Conservation (phyloP, 30 jellyfish, hydroid and myxozoan species). For the Aurelia sp. region DNA sequence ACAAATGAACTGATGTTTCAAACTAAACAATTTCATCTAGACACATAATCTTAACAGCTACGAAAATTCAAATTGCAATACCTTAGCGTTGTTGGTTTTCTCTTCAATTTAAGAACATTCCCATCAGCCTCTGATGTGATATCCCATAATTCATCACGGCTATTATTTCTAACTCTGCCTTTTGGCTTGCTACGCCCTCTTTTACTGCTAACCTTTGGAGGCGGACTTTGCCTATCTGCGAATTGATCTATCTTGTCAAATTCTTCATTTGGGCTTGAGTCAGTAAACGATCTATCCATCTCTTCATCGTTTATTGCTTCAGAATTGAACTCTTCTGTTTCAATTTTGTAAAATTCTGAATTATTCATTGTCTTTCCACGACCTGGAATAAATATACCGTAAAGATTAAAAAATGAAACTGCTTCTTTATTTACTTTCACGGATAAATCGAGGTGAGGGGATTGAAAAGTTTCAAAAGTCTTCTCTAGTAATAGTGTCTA, state of each 20-base stretch:
- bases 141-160: constrained; percentile 51
- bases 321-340: background rate
- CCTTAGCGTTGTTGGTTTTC: constrained; percentile 39
- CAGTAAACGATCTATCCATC: background rate
- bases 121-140: constrained; percentile 38
- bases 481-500: too few species aligned
- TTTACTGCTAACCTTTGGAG: background rate
- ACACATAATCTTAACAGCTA: background rate
- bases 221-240: background rate
- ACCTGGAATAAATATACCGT: background rate
- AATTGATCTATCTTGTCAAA: background rate
- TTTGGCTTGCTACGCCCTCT: constrained; percentile 30
- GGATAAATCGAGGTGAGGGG: too few species aligned
- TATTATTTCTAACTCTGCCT: constrained; percentile 5
- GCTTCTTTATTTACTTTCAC: too few species aligned
- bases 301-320: background rate
- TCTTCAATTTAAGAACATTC: constrained; percentile 17
- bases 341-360: background rate
- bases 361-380: background rate
- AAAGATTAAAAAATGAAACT: too few species aligned
- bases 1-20: too few species aligned
- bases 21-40: background rate
- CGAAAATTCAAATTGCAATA: background rate
- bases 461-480: too few species aligned
- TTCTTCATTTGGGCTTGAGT: background rate